A percentile compares a stretch with the other conserved stretches of the same genome.
These are phyloP conservation scores for Blera fallax DNA, from an alignment of 2,888 invertebrate species.

Conservation along the genomic window DNA sequence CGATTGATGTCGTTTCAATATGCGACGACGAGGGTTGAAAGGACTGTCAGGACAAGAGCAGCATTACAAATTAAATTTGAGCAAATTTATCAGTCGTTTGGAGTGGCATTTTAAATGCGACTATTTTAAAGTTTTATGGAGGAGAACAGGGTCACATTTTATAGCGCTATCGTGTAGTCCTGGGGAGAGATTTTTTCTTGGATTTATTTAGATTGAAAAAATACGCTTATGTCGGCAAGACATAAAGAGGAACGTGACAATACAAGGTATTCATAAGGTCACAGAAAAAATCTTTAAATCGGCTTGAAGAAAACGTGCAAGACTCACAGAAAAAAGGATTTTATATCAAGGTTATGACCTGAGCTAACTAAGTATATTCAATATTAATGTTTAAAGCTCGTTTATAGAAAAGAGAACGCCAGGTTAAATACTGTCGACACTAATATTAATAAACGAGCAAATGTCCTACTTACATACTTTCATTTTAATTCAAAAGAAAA, in stretches of 20 bases:
- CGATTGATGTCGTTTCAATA: conserved; percentile 65
- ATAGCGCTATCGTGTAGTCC: neutral
- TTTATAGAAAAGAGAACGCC: no score
- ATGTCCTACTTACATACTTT: conserved; percentile 20
- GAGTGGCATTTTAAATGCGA: conserved; percentile 62
- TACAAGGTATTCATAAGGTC: neutral
- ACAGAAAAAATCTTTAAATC: no score
- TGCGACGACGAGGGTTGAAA: conserved; percentile 55
- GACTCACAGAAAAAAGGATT: neutral
- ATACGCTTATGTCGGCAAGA: neutral
- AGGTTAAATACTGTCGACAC: no score
- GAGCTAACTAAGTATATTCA: no score
- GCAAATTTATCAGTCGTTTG: conserved; percentile 64
- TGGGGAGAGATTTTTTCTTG: neutral
- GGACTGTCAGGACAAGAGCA: conserved; percentile 38
- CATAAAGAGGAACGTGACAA: neutral
- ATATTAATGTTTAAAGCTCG: neutral
- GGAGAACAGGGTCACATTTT: neutral
- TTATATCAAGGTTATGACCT: no score
- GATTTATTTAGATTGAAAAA: neutral
- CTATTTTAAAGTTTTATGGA: conserved; percentile 50
- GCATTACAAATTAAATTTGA: conserved; percentile 68
- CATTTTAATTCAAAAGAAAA: neutral
- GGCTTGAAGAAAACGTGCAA: neutral
- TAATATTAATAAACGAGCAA: neutral